Evolutionary conservation across 2,797 vertebrate species (phyloP).

Genomic region (Clarias pachynema): DNA sequence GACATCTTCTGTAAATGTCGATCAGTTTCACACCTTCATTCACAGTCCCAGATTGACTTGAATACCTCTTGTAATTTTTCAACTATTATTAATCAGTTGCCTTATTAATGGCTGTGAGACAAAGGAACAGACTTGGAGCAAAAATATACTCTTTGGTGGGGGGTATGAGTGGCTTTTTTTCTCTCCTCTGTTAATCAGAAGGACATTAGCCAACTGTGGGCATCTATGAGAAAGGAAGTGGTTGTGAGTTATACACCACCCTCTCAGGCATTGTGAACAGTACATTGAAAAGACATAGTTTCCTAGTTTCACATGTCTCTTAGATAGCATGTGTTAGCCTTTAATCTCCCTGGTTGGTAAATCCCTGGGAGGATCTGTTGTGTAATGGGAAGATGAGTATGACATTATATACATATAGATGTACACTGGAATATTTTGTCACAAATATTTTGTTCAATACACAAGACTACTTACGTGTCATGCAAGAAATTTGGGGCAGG

Average conservation of each 20-base stretch:
- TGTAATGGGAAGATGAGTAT: background rate
- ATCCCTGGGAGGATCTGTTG: background rate
- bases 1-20: no score
- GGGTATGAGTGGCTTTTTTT: background rate
- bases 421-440: no score
- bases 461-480: slow-evolving; percentile 87
- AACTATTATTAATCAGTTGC: background rate
- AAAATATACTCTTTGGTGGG: background rate
- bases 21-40: no score
- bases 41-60: no score
- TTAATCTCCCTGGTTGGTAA: background rate
- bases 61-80: background rate
- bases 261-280: background rate
- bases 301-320: background rate
- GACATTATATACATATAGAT: no score
- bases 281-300: background rate
- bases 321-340: background rate
- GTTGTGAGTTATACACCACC: background rate
- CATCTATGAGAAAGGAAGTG: background rate
- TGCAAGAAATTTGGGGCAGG: slow-evolving; percentile 90
- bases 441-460: background rate
- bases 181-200: background rate
- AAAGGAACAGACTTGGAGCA: background rate
- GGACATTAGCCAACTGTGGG: background rate
- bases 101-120: background rate